Conservation (phyloP, 2,113 vertebrate species). For the Chrysemys picta region DNA sequence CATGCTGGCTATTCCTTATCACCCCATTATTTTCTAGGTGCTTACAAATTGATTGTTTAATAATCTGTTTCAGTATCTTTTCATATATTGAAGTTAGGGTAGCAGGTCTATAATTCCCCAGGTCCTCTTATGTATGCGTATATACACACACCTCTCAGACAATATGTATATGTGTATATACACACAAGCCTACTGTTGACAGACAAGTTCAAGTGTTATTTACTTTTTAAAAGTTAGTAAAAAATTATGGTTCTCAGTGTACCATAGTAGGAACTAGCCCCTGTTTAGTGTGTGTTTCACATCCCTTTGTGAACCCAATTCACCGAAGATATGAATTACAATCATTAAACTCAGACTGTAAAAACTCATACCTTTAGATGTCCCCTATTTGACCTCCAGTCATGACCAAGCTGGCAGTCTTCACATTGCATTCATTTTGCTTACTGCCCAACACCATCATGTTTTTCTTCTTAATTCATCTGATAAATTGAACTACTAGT, state of each 20-base stretch:
- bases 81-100: no score
- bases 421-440: not conserved
- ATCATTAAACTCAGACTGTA: not conserved
- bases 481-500: not conserved
- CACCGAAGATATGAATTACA: not conserved
- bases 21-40: no score
- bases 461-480: not conserved
- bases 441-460: fast-evolving
- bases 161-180: not conserved
- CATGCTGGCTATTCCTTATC: no score
- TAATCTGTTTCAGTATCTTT: no score
- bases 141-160: no score
- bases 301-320: not conserved
- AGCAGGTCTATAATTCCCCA: no score
- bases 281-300: not conserved
- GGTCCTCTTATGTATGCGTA: no score
- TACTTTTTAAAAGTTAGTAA: not conserved
- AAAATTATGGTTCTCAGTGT: not conserved
- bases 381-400: not conserved
- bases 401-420: not conserved
- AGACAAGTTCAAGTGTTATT: slow-evolving; percentile 23
- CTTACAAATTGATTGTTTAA: no score
- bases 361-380: not conserved
- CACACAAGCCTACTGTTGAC: not conserved
- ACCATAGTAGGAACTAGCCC: not conserved